These are phyloP conservation scores for Ctenodactylus gundi DNA, from an alignment of 2,113 vertebrate genomes.

Conservation along the genomic window DNA sequence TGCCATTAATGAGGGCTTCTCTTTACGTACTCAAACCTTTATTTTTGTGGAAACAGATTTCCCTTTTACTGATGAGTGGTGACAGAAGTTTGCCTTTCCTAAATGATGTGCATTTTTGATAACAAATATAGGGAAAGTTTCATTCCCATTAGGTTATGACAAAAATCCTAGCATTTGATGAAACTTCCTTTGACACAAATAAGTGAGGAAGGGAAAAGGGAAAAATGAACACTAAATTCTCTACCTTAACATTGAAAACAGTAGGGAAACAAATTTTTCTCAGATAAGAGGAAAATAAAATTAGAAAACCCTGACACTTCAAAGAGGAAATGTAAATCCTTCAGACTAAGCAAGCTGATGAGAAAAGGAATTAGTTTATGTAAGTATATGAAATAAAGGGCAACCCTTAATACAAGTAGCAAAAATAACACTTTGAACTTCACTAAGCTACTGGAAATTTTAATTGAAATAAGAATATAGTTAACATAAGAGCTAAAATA, in stretches of 20 bases:
- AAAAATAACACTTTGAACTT: not conserved
- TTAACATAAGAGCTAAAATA: not conserved
- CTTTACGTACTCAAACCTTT: not conserved
- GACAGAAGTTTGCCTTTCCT: not conserved
- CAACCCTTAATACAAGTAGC: not conserved
- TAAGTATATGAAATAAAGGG: not conserved
- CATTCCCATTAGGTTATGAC: not conserved
- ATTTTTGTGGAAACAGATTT: not conserved
- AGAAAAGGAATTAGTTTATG: not conserved
- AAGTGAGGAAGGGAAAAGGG: not conserved
- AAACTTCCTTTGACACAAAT: not conserved
- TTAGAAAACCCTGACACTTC: not conserved
- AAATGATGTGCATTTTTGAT: too few relatives aligned
- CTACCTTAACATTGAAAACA: not conserved
- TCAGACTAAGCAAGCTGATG: not conserved
- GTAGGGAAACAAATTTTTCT: not conserved
- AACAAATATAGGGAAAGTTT: not conserved
- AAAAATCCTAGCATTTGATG: not conserved
- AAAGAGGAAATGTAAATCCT: not conserved
- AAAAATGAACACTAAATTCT: not conserved
- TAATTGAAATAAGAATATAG: not conserved
- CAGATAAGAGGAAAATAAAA: not conserved
- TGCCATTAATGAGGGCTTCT: not conserved
- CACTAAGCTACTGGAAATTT: not conserved
- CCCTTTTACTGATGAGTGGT: not conserved